Base-by-base conservation (phyloP, 2,888 invertebrate genomes). In the Caenorhabditis sp. region DNA sequence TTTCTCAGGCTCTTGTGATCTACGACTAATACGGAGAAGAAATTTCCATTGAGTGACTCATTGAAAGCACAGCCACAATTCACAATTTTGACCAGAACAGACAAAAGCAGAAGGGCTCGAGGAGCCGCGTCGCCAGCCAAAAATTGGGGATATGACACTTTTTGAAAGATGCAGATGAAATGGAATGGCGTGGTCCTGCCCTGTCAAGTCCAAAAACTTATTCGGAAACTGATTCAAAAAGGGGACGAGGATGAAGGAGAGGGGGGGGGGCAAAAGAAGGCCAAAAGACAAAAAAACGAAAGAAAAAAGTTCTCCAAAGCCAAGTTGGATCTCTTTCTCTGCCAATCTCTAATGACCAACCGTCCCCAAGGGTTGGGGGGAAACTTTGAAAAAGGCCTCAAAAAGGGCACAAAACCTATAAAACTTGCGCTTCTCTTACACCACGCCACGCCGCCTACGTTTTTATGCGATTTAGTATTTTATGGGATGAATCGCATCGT, bases 401-500 rank as follows among this genome's bases (percentile, higher is more conserved):
- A 71, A 32, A 79, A 71, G 71, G 70, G 71, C 58, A 62, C 5
- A 79, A 79, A 79, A 71, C 65, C 60, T 79, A 71, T 79, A 71
- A 79, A 71, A 71, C 58, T 65, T 70, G 68, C 60, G 69, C 62
- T 56, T 77, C 53, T 47, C 11, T 20, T 22, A 60, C 28, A 62
- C 53, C 26, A 47, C 35, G 35, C 40, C 40, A 40, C 37, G 77
- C 69, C 77, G 69, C 77, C 77, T 62, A 77, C 77, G 62, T 24
- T 70, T 78, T 78, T 70, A 78, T 78, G 78, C 64, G 78, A 77
- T 77, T 77, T 58, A 56, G 64, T 77, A 77, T 78, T 78, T 77
- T 76, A 76, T 76, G 76, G 60, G 76, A 76, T 76, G 56, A 11
- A 37, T 72, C 32, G 51, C 26, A 51, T 71, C 13, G 32, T 24